Evolutionary conservation across 2,888 invertebrate species (phyloP), one percentile per base, ranked within the genome.

Genomic region (Cyclophora punctaria): DNA sequence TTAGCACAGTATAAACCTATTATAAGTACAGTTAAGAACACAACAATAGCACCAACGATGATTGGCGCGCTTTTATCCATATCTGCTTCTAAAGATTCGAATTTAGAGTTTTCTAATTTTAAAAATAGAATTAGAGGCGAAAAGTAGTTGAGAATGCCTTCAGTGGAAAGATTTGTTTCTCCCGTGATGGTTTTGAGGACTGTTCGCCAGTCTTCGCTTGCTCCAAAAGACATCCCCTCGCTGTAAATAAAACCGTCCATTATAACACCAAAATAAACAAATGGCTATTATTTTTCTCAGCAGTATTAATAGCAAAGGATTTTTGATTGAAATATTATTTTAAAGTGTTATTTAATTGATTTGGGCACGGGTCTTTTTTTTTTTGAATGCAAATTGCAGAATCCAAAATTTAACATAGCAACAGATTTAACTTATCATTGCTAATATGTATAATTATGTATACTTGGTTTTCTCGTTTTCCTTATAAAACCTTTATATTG

Each of bases 151-250:
- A 85, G 62, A 34, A 89, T 78, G 2, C 87, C 87, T 44, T 71
- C 63, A 1, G 87, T 83, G 0, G 83, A 84, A 7, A 88, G 59
- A 59, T 86, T 82, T 35, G 71, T 77, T 69, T 87, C 83, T 0
- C 83, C 83, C 1, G 87, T 87, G 57, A 88, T 85, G 1, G 73
- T 67, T 52, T 79, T 48, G 0, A 88, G 71, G 2, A 87, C 85
- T n/a, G 71, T 75, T 50, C 80, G 66, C 88, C 88, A 88, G 51
- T 85, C 80, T 65, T 80, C 73, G 55, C 85, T 85, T 0, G 87
- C 86, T 2, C 88, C 88, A 20, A 86, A 70, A 1, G 83, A 71
- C 87, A 87, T 88, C 2, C 87, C 88, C 34, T 78, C 69, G 34
- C 88, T 90, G 69, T 66, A 83, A 69, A 37, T 37, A 37, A 37